Conservation (phyloP, 1,140 invertebrate genomes). For the Drosophila grimshawi region DNA sequence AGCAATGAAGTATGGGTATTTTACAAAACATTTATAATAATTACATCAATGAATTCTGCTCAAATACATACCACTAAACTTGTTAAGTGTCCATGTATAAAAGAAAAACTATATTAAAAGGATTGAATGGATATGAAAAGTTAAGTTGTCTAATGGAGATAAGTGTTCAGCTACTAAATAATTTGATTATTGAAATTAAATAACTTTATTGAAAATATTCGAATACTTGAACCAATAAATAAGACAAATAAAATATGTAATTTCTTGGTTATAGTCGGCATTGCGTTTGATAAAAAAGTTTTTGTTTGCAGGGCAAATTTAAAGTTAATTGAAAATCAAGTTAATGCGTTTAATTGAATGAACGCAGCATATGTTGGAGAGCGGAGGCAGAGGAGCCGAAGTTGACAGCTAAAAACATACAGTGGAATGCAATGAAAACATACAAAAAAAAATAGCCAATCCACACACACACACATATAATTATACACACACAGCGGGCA, state of each 20-base stretch:
- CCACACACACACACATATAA: constrained; percentile 58
- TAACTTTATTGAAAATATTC: no score
- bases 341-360: constrained; percentile 82
- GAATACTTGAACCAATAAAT: no score
- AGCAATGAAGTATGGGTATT: no score
- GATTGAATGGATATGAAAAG: no score
- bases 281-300: constrained; percentile 56
- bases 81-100: no score
- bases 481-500: constrained; percentile 57
- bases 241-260: neutral
- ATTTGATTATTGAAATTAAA: no score
- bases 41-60: no score
- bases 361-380: constrained; percentile 58
- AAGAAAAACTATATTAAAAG: no score
- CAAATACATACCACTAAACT: no score
- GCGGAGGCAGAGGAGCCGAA: constrained; percentile 3
- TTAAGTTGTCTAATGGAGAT: no score
- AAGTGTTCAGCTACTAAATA: no score
- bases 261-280: constrained; percentile 17
- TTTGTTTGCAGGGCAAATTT: constrained; percentile 59
- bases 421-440: constrained; percentile 77
- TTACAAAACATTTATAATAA: no score
- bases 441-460: constrained; percentile 46
- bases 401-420: constrained; percentile 65
- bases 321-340: constrained; percentile 83